Evolutionary conservation across 2,797 vertebrate species (phyloP).

Genomic region (Sparus aurata): DNA sequence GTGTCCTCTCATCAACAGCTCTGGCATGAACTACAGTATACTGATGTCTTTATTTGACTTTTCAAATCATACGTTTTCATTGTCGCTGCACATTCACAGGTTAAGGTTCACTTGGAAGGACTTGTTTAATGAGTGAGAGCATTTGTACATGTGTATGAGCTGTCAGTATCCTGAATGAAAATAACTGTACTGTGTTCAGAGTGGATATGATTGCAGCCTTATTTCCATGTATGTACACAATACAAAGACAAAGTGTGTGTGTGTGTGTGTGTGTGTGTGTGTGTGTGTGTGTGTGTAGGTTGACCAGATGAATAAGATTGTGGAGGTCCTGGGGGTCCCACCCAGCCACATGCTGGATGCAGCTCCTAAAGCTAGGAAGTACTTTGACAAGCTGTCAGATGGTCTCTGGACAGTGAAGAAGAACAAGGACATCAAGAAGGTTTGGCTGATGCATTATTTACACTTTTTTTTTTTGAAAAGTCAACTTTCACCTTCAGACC

Average conservation of each 20-base stretch:
- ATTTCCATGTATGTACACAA: not conserved
- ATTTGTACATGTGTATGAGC: not conserved
- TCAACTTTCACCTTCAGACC: not conserved
- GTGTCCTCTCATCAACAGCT: not conserved
- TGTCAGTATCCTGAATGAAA: not conserved
- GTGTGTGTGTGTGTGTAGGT: slow-evolving; percentile 81
- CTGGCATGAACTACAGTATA: not conserved
- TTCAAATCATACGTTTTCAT: not conserved
- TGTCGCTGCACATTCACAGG: no score
- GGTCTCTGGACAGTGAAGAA: slow-evolving; percentile 95
- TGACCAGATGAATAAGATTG: slow-evolving; percentile 97
- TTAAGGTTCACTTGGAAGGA: no score
- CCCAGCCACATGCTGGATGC: slow-evolving; percentile 95
- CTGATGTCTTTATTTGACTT: no score
- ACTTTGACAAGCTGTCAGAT: slow-evolving; percentile 95
- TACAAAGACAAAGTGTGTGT: not conserved
- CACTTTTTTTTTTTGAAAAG: not conserved
- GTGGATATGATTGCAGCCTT: not conserved
- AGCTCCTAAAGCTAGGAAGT: slow-evolving; percentile 96
- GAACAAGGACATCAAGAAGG: slow-evolving; percentile 97
- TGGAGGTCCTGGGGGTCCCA: slow-evolving; percentile 94
- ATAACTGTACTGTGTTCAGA: not conserved
- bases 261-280: not conserved
- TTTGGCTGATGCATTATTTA: slow-evolving; percentile 65
- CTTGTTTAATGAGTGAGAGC: not conserved